A percentile compares a stretch with the other conserved stretches of the same genome.
These are phyloP conservation scores for Amphimedon queenslandica DNA, from an alignment of 37 sponge, comb jelly and placozoan species.

Conservation along the genomic window DNA sequence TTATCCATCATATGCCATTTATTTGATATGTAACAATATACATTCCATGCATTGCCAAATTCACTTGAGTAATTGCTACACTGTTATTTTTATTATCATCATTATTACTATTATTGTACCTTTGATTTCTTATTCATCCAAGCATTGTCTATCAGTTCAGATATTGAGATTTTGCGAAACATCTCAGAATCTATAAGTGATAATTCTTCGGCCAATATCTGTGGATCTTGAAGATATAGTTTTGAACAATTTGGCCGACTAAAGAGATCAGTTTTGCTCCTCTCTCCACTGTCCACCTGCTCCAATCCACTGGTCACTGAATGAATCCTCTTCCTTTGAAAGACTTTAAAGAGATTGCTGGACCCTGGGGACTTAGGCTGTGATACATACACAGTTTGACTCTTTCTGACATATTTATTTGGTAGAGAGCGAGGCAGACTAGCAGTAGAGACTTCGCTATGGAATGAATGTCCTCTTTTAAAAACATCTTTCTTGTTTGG, in stretches of 20 bases:
- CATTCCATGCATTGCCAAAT: no score
- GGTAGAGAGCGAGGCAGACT: not conserved
- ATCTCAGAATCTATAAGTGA: slow-evolving; percentile 50
- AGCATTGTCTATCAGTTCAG: slow-evolving; percentile 48
- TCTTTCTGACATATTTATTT: not conserved
- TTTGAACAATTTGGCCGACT: not conserved
- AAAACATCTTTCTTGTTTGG: not conserved
- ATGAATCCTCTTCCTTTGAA: not conserved
- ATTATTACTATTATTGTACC: slow-evolving; percentile 21
- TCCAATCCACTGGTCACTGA: not conserved
- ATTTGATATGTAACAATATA: no score
- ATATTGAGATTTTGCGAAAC: slow-evolving; percentile 39
- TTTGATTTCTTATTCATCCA: slow-evolving; percentile 65
- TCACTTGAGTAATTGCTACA: no score
- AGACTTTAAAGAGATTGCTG: not conserved
- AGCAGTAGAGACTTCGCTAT: not conserved
- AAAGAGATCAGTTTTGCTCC: not conserved
- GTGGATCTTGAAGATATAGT: slow-evolving; percentile 29
- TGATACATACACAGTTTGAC: not conserved
- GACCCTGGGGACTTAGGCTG: not conserved
- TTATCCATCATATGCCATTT: no score
- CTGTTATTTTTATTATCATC: no score
- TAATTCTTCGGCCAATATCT: slow-evolving; percentile 58
- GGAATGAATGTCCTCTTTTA: not conserved
- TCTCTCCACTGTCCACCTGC: not conserved